Evolutionary conservation across 1,140 invertebrate species (phyloP).

Genomic region (Centruroides sculpturatus): DNA sequence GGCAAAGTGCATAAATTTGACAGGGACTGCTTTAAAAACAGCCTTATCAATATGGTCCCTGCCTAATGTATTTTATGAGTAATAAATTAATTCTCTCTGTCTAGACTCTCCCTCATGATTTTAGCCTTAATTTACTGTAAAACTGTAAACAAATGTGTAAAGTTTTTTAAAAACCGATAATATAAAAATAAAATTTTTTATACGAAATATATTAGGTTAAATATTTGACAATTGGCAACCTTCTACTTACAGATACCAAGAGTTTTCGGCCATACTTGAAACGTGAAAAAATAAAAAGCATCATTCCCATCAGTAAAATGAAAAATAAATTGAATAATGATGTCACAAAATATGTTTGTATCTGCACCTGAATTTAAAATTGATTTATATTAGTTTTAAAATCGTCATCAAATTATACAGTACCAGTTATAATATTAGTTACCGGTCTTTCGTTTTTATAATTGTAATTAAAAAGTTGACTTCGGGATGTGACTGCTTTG

Average conservation of each 20-base stretch:
- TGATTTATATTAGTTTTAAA: conserved; percentile 7
- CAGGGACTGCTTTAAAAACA: background rate
- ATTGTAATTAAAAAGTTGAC: conserved; percentile 56
- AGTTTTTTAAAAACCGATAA: too few relatives aligned
- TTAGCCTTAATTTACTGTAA: too few relatives aligned
- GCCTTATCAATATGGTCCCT: background rate
- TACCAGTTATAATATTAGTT: background rate
- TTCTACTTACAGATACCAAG: conserved; percentile 41
- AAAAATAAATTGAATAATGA: conserved; percentile 28
- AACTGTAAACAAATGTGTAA: too few relatives aligned
- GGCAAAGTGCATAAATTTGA: too few relatives aligned
- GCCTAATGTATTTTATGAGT: too few relatives aligned
- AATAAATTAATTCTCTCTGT: too few relatives aligned
- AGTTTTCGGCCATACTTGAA: conserved; percentile 45
- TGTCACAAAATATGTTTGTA: conserved; percentile 19
- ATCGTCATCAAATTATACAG: too few relatives aligned
- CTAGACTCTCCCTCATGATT: too few relatives aligned
- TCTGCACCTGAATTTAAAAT: conserved; percentile 30
- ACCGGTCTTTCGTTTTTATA: conserved; percentile 50
- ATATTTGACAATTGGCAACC: too few relatives aligned
- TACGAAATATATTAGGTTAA: too few relatives aligned
- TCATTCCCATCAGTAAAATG: conserved; percentile 36
- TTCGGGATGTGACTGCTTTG: conserved; percentile 54
- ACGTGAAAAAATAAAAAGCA: conserved; percentile 50
- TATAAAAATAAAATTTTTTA: too few relatives aligned